Evolutionary conservation across 2,888 invertebrate genomes (phyloP), one percentile per base, ranked within the genome.

Genomic region (Synergus japonicus): DNA sequence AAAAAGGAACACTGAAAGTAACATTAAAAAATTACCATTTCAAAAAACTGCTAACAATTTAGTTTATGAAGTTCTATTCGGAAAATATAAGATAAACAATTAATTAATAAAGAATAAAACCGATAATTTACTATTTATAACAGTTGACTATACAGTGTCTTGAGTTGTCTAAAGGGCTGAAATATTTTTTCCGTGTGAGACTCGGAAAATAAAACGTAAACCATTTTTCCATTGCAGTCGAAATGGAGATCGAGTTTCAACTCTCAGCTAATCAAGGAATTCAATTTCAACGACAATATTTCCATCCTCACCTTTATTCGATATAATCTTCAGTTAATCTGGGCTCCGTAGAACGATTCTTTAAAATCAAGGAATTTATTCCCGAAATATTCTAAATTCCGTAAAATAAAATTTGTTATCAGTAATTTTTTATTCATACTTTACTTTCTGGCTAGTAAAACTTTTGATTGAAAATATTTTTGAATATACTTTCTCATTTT

Each of bases 281-380:
- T 69, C 67, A 69, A 69, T 69, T 46, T 46, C 46, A 44, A 69
- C 29, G 22, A 69, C 44, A 49, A 46, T 22, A 5, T 69, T 69
- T 49, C n/a, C 3, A n/a, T 18, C 9, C 54, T 54, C 9, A 54
- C 9, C n/a, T 54, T n/a, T 18, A 18, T 54, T 9, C 13, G n/a
- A 54, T 9, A 54, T 54, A n/a, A 54, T 54, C n/a, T n/a, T 54
- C 9, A 9, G 8, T 2, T 54, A 54, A 2, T n/a, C 8, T n/a
- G 8, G 7, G 2, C 8, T 54, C 2, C n/a, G 54, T 54, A 2
- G 8, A 54, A 15, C 8, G 9, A 37, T 54, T 54, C 7, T n/a
- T 13, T n/a, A n/a, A 8, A 13, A 29, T 29, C 3, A 3, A 29
- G 3, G 29, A 29, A 29, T 29, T 29, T 29, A 29, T 29, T 37